Evolutionary conservation across 1,140 invertebrate genomes (phyloP), one percentile per base, ranked within the genome.

Genomic region (Aporrectodea caliginosa): DNA sequence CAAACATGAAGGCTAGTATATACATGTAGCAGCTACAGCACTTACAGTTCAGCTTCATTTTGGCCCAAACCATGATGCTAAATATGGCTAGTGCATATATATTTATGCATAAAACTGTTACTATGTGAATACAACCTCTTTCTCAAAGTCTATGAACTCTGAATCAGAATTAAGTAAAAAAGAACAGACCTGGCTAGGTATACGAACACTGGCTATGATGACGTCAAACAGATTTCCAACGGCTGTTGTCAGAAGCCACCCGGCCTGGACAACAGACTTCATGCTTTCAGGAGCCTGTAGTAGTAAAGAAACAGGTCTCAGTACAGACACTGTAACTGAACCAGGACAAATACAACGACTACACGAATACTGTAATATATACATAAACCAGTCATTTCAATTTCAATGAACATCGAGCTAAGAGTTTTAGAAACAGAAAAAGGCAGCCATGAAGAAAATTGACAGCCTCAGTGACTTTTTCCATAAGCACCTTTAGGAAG

Each of bases 161-260:
- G 58, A 16, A 29, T 6, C n/a, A 12, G 31, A 6, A 29, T 72
- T 72, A 14, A 29, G 27, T 16, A 71, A 33, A 1, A n/a, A 2
- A 14, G 1, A 75, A 73, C 73, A 76, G 78, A 87, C 86, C 83
- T 86, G 86, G 43, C 79, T 83, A 16, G 82, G 82, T 69, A 87
- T 82, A 22, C 84, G 74, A 14, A 79, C 34, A 87, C 93, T 92
- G 6, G 95, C 93, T 43, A 98, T 91, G 31, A 98, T 91, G 1
- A 98, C 92, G 6, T 95, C 94, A 75, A 98, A 92, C 2, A 97
- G 87, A 88, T 98, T 97, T 30, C 97, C 97, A 84, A 96, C 90
- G 0, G 96, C 94, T 6, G 93, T 93, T 0, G 95, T 96, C 0
- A 98, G 85, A 33, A 97, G 89, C 94, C 95, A 98, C 1, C 92